These are phyloP conservation scores for Pollenia angustigena DNA, from an alignment of 2,888 invertebrate species.

Conservation along the genomic window DNA sequence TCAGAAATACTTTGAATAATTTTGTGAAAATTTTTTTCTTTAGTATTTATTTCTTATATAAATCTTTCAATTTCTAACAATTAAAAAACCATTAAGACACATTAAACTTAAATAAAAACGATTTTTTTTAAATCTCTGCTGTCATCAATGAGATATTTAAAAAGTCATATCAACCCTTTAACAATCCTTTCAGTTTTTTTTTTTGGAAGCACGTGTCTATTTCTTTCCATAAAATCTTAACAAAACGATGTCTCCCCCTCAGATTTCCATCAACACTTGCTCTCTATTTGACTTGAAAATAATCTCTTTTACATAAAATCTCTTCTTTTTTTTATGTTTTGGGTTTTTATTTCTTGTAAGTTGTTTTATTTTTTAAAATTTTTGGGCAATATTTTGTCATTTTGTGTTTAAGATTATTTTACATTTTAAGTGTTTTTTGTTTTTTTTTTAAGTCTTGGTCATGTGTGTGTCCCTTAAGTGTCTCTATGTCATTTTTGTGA, in stretches of 20 bases:
- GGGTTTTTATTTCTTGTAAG: constrained; percentile 19
- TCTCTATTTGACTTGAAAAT: constrained; percentile 46
- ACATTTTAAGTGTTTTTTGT: neutral
- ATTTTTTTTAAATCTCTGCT: constrained; percentile 40
- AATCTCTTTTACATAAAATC: constrained; percentile 31
- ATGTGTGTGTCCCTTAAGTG: constrained; percentile 24
- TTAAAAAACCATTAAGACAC: constrained; percentile 70
- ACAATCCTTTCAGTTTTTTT: constrained; percentile 15
- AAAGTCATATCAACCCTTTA: neutral
- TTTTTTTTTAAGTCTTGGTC: neutral
- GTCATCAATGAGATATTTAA: constrained; percentile 33
- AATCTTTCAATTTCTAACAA: constrained; percentile 69
- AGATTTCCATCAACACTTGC: constrained; percentile 69
- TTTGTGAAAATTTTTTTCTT: constrained; percentile 12
- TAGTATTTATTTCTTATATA: constrained; percentile 39
- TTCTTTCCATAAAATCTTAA: constrained; percentile 6
- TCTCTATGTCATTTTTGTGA: constrained; percentile 9
- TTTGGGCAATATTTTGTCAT: constrained; percentile 65
- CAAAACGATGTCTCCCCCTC: constrained; percentile 21
- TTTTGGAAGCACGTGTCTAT: constrained; percentile 54
- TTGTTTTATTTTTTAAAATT: constrained; percentile 41
- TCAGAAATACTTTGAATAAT: neutral
- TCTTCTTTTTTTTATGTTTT: neutral
- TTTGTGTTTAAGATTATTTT: constrained; percentile 57
- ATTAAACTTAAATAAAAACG: constrained; percentile 54